Evolutionary conservation across 1,140 invertebrate species (phyloP).

Genomic region (Spodoptera frugiperda): DNA sequence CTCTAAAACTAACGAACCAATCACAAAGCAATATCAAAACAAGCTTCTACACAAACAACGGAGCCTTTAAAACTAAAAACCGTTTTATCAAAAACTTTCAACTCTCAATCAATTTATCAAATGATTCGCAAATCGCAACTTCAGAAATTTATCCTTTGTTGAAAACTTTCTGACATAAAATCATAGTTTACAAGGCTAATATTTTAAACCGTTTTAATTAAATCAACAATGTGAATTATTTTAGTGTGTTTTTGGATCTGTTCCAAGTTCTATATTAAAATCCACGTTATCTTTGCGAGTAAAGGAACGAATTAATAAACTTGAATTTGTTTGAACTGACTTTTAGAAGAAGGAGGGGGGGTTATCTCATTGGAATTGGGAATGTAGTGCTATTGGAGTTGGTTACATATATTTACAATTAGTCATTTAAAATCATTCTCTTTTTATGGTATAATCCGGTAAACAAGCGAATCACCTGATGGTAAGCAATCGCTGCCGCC

Average conservation of each 20-base stretch:
- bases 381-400: too few relatives aligned
- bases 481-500: too few relatives aligned
- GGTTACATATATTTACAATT: too few relatives aligned
- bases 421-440: too few relatives aligned
- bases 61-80: neutral
- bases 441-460: too few relatives aligned
- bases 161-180: constrained; percentile 22
- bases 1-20: too few relatives aligned
- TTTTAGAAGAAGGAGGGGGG: too few relatives aligned
- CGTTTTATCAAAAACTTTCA: neutral
- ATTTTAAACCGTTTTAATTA: constrained; percentile 37
- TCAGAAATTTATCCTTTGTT: constrained; percentile 5
- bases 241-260: constrained; percentile 14
- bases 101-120: constrained; percentile 18
- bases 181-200: constrained; percentile 35
- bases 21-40: too few relatives aligned
- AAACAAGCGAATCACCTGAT: too few relatives aligned
- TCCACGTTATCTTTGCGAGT: constrained; percentile 15
- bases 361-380: neutral
- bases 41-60: neutral
- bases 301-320: constrained; percentile 29
- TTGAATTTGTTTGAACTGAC: constrained; percentile 15
- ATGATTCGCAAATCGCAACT: constrained; percentile 26
- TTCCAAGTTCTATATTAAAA: constrained; percentile 37
- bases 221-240: constrained; percentile 31